Evolutionary conservation across 2,113 vertebrate genomes (phyloP), one percentile per base, ranked within the genome.

Genomic region (Ginglymostoma cirratum): DNA sequence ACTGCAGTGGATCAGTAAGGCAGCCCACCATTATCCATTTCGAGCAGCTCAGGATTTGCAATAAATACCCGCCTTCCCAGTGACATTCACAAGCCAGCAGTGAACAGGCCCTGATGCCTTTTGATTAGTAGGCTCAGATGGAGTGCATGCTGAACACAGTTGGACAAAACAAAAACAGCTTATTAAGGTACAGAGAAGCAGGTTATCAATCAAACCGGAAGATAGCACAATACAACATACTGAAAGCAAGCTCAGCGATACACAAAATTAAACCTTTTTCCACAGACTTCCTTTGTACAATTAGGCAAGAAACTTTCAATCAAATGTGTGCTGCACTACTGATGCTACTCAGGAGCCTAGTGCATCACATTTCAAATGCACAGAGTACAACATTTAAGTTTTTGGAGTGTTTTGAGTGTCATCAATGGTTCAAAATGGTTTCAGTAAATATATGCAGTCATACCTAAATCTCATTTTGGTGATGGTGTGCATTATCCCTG

Each of bases 101-200:
- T 45, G 38, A 45, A 38, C 38, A 83, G 80, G 80, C 38, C 70
- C 24, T 72, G 70, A 72, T 27, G 27, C 42, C 15, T 65, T 90
- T 90, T 61, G 23, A 90, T 55, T 61, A 17, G 10, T 5, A 90
- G 61, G 87, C 87, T 90, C 14, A 19, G 87, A 90, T 61, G 52
- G 52, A 90, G 87, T 45, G 80, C 19, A 42, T 90, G 48, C 45
- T 52, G 87, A 52, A 61, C 87, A 90, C 52, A 19, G 87, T 30
- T 34, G 52, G 87, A 90, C 61, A 90, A 90, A 90, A 61, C 52
- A 90, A 90, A 90, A 90, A 45, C 24, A 90, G 52, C n/a, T 90
- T 61, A 90, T 61, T n/a, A 27, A 61, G 52, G 27, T 52, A 90
- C 48, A 55, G 86, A 89, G 27, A 55, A 90, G 6, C 52, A 34